Evolutionary conservation across 1,140 invertebrate species (phyloP), one percentile per base, ranked within the genome.

Genomic region (Acromyrmex charruanus): DNA sequence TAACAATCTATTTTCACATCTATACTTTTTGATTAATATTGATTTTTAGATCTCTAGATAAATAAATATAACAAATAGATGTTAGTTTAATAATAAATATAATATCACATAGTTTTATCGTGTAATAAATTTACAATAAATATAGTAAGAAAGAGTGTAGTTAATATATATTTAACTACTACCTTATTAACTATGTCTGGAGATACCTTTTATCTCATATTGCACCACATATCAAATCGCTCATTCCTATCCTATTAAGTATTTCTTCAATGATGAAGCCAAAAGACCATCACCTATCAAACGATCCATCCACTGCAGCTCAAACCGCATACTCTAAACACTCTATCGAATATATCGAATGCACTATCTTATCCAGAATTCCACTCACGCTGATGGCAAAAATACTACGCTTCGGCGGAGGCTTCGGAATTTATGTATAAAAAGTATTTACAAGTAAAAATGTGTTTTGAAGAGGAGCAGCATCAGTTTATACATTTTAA

Each of bases 331-430:
- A 58, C 18, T 75, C 53, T 75, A 75, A 75, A 75, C 58, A 35
- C 72, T 44, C 39, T 75, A 75, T 75, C 31, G 72, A 58, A 75
- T 75, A 55, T 58, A 75, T 75, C 31, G 53, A 55, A 75, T 75
- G 12, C 28, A 35, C 72, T 75, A 58, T 35, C 51, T n/a, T 75
- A 51, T 35, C n/a, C 28, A 58, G 53, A 55, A 75, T 75, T 55
- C 72, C 53, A 58, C 6, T 31, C 12, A 58, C 28, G 28, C n/a
- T 35, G 51, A 75, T 58, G 5, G 28, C 6, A 75, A 75, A 74
- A 75, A 58, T 75, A 75, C 53, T 55, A 28, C 2, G n/a, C 72
- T 55, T n/a, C 49, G 2, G 31, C 4, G 39, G 39, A 39, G 28
- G 51, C 72, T 75, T 55, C n/a, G 72, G 72, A 75, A 75, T 75